Base-by-base conservation (phyloP, 2,797 vertebrate genomes). In the Gallinago nigripennis region DNA sequence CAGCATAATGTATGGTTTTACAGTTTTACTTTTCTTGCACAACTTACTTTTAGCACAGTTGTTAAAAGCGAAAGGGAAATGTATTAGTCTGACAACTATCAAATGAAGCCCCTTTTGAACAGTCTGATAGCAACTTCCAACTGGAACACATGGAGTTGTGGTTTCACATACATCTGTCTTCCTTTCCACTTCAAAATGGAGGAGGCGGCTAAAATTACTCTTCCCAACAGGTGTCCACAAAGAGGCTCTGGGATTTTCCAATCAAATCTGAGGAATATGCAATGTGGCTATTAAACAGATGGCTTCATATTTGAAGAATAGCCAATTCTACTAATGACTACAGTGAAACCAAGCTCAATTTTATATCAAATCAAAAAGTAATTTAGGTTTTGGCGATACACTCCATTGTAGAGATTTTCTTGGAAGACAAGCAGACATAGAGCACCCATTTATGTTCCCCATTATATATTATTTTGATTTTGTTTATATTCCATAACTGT, bases 171-270 rank as follows among this genome's bases (percentile, higher is more conserved):
- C 82, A 89, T 94, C 64, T 94, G 75, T 82, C 80, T 96, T 96
- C 61, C 50, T 94, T 97, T 92, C 88, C 87, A 87, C 84, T 97
- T 94, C 92, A 95, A 96, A 94, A 95, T 95, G 88, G 91, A 69
- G 71, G 88, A 81, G 61, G 43, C 41, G 31, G 69, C 96, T 97
- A 97, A 96, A 93, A 82, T 96, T 96, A 95, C 85, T 88, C 75
- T 90, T 96, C 66, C 96, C 91, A 96, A 94, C 94, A 97, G 95
- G 82, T 97, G 90, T 94, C 93, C 78, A 80, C 51, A 63, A 90
- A 92, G 64, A 91, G 77, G 46, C 57, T 46, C 71, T 96, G 81
- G 88, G 92, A 92, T 96, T 97, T 97, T 92, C 92, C 90, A 94
- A 57, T 90, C 69, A 90, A 96, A 96, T 94, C 90, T 93, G 33